These are phyloP conservation scores for Scopus umbretta DNA, from an alignment of 2,113 vertebrate genomes.

Conservation along the genomic window DNA sequence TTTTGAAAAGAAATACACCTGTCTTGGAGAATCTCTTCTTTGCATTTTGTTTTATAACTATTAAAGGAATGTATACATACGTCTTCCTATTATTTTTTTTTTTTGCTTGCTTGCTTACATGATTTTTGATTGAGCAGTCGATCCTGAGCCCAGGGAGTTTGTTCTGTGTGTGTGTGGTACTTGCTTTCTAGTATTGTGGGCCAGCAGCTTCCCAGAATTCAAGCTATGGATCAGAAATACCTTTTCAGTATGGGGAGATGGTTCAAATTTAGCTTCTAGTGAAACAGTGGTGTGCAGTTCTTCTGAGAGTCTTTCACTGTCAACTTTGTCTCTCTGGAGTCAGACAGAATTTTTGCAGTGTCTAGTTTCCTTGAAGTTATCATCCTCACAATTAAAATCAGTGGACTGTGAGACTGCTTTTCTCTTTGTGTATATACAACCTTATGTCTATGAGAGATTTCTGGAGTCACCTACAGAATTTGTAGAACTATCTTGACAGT, in stretches of 20 bases:
- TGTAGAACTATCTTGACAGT: not conserved
- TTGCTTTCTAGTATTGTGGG: accelerated
- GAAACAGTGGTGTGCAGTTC: accelerated
- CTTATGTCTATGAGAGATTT: not conserved
- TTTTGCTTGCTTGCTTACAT: not conserved
- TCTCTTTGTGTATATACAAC: not conserved
- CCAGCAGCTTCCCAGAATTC: not conserved
- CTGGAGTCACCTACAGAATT: not conserved
- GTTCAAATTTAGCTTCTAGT: not conserved
- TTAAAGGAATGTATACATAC: not conserved
- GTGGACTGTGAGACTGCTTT: not conserved
- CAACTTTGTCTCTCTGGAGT: not conserved
- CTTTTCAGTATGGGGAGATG: not conserved
- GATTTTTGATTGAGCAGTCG: not conserved
- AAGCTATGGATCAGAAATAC: not conserved
- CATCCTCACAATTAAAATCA: not conserved
- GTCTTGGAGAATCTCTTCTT: not conserved
- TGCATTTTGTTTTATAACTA: not conserved
- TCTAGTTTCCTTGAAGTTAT: not conserved
- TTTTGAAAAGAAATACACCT: not conserved
- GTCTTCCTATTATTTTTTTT: not conserved
- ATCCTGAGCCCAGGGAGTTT: not conserved
- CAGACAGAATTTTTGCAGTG: not conserved
- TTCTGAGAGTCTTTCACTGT: not conserved
- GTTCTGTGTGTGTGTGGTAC: not conserved